Base-by-base conservation (phyloP, 2,113 vertebrate genomes). In the Corynorhinus townsendii region DNA sequence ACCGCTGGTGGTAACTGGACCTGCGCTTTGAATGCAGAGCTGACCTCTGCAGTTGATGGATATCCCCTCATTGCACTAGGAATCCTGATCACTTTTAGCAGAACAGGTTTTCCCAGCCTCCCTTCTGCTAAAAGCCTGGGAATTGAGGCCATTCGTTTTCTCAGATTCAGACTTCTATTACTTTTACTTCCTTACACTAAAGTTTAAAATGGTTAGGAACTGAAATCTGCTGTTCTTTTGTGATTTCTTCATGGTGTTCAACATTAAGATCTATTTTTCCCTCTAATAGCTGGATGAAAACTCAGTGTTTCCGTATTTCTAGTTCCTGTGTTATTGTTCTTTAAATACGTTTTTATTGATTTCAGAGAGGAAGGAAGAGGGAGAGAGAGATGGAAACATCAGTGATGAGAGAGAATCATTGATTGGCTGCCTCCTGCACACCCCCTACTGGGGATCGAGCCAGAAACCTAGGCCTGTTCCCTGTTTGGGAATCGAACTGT, bases 161-260 rank as follows among this genome's bases (percentile, higher is more conserved):
- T 96, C 75, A 40, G 24, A 49, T 93, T 76, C 73, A 66, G 20
- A 35, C 43, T 79, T 86, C 79, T 91, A 0, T 87, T 92, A 45
- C 54, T 81, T 79, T 95, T 81, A 49, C 71, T 90, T 92, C 84
- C 47, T 90, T 52, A 68, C 40, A 45, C 49, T 76, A 56, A 24
- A 84, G 35, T 95, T 93, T 77, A 52, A 83, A 82, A 43, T 82
- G 33, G 11, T 72, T 86, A 30, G 82, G 16, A 90, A 87, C 43
- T 76, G 16, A 81, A 72, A 81, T 47, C 85, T 83, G 11, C n/a
- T 94, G n/a, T 22, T 90, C 11, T 77, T 86, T 84, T 72, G 30
- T 90, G 47, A 56, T 95, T 73, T 96, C 26, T 89, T 82, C n/a
- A n/a, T 90, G 40, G 11, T 81, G 20, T 59, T 91, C 94, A 83